These are phyloP conservation scores for Rhadinocentrus ornatus DNA, from an alignment of 2,797 vertebrate species.

Conservation along the genomic window DNA sequence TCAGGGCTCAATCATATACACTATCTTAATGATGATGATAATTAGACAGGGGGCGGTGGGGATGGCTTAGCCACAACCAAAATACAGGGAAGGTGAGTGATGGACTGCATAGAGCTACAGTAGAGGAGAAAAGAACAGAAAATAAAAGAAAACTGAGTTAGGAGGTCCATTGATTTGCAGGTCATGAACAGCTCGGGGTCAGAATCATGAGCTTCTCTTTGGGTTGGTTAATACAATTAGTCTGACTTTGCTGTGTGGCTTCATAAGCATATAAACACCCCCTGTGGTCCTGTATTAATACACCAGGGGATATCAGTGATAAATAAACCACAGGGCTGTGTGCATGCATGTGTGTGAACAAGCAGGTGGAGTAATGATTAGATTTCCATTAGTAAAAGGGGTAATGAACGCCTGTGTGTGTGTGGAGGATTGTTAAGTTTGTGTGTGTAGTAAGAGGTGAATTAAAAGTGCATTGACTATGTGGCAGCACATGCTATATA, in stretches of 20 bases:
- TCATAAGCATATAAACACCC: slow-evolving; percentile 54
- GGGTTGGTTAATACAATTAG: slow-evolving; percentile 72
- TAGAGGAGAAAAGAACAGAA: slow-evolving; percentile 18
- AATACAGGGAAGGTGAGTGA: slow-evolving; percentile 26
- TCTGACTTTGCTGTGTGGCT: slow-evolving; percentile 45
- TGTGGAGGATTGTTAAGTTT: slow-evolving; percentile 45
- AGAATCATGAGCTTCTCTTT: slow-evolving; percentile 56
- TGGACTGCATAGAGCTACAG: neutral
- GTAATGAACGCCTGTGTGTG: slow-evolving; percentile 54
- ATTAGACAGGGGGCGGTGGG: slow-evolving; percentile 55
- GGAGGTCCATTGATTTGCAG: slow-evolving; percentile 61
- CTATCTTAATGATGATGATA: slow-evolving; percentile 70
- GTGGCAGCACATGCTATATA: slow-evolving; percentile 87
- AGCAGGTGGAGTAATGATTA: slow-evolving; percentile 71
- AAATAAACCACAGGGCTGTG: slow-evolving; percentile 60
- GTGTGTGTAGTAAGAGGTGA: slow-evolving; percentile 75
- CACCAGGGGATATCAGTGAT: slow-evolving; percentile 63
- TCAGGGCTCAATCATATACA: slow-evolving; percentile 64
- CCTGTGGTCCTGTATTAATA: slow-evolving; percentile 48
- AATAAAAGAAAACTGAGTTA: slow-evolving; percentile 16
- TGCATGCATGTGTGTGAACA: slow-evolving; percentile 60
- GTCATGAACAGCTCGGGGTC: slow-evolving; percentile 69
- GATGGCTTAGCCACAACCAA: slow-evolving; percentile 43
- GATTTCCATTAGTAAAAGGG: slow-evolving; percentile 70
- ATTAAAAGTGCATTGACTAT: slow-evolving; percentile 91